These are phyloP conservation scores for Orchesella cincta DNA, from an alignment of 1,140 invertebrate species.

Conservation along the genomic window DNA sequence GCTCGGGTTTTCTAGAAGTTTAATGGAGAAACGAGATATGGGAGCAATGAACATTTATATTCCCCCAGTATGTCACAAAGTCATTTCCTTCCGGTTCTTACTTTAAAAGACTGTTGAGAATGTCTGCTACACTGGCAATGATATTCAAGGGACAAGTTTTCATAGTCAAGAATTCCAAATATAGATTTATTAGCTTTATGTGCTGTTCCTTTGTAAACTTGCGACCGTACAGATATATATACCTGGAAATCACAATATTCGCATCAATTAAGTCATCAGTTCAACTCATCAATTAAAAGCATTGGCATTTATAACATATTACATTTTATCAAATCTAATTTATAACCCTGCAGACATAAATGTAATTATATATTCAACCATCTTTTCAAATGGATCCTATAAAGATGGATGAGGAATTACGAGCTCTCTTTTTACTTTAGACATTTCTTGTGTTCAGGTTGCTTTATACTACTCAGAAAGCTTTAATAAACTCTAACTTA, in stretches of 20 bases:
- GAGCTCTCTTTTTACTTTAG: too few relatives aligned
- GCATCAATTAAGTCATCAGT: background rate
- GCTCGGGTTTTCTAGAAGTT: conserved; percentile 70
- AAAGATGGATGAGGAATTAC: too few relatives aligned
- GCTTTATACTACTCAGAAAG: too few relatives aligned
- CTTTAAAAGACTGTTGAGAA: conserved; percentile 62
- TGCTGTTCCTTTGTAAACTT: conserved; percentile 91
- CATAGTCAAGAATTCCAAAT: conserved; percentile 75
- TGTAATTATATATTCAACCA: too few relatives aligned
- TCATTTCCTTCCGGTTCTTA: conserved; percentile 55
- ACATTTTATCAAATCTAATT: background rate
- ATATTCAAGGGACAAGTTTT: conserved; percentile 74
- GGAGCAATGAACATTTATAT: background rate
- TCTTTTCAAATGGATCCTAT: too few relatives aligned
- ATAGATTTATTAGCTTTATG: conserved; percentile 78
- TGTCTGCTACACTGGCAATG: conserved; percentile 68
- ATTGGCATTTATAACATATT: background rate
- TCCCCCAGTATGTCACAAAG: background rate
- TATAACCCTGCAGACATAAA: too few relatives aligned
- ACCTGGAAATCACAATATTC: conserved; percentile 60
- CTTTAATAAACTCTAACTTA: too few relatives aligned
- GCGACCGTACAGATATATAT: conserved; percentile 77
- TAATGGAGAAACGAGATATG: conserved; percentile 38
- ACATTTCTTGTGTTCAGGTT: too few relatives aligned
- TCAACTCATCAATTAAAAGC: background rate